These are phyloP conservation scores for Onychomys arenicola DNA, from an alignment of 2,797 vertebrate species.

Conservation along the genomic window DNA sequence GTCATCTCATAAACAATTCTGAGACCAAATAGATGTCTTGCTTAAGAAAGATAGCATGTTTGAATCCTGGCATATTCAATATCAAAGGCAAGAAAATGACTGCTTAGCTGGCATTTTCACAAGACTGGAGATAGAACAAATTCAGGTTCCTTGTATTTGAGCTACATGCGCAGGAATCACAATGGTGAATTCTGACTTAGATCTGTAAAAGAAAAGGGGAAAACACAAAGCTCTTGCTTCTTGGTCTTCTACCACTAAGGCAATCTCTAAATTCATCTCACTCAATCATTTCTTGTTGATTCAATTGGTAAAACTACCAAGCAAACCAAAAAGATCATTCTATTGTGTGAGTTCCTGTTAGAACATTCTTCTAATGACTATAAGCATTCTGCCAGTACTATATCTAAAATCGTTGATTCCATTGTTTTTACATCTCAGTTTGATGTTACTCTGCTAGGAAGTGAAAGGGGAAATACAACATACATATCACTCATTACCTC, in stretches of 20 bases:
- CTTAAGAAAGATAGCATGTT: neutral
- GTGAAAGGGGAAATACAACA: neutral
- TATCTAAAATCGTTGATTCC: neutral
- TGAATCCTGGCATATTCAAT: neutral
- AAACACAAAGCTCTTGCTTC: too few species aligned
- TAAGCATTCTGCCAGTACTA: neutral
- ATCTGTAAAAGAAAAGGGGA: neutral
- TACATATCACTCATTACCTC: too few species aligned
- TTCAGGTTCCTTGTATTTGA: neutral
- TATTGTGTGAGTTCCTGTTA: neutral
- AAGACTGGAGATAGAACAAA: neutral
- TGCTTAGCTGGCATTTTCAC: neutral
- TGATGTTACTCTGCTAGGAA: neutral
- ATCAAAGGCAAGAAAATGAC: neutral
- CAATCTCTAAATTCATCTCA: neutral
- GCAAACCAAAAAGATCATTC: neutral
- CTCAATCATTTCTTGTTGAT: neutral
- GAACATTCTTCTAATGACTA: neutral
- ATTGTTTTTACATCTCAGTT: accelerated
- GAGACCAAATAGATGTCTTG: neutral
- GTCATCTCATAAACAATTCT: too few species aligned
- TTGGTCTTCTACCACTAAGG: neutral
- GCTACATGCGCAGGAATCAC: neutral
- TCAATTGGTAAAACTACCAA: neutral
- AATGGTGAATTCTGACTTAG: neutral